Conservation (phyloP, 2,888 invertebrate genomes). For the Lycaena phlaeas region DNA sequence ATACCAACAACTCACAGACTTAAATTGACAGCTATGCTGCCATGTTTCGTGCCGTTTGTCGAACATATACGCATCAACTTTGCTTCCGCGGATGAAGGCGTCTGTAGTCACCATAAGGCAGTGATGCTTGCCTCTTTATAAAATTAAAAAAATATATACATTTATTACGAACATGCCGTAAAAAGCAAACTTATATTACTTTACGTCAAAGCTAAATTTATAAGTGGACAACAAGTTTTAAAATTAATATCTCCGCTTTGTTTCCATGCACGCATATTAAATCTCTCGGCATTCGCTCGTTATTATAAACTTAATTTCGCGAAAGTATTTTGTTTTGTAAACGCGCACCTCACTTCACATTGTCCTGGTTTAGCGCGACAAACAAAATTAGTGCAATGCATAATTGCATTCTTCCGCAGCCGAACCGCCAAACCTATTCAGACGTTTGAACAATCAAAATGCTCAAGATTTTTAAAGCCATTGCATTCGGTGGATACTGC, state of each 20-base stretch:
- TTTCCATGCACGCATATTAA: slow-evolving; percentile 3
- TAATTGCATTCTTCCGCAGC: slow-evolving; percentile 6
- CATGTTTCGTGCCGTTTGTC: no score
- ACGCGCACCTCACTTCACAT: not conserved
- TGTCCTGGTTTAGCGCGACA: not conserved
- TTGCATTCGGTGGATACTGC: slow-evolving; percentile 31
- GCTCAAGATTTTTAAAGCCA: slow-evolving; percentile 34
- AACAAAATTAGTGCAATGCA: slow-evolving; percentile 1
- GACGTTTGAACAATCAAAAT: slow-evolving; percentile 23
- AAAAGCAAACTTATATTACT: no score
- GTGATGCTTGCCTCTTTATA: no score
- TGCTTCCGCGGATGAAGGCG: no score
- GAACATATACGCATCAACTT: no score
- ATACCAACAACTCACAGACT: no score
- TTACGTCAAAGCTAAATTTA: slow-evolving; percentile 5
- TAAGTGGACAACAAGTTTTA: not conserved
- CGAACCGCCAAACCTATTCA: not conserved
- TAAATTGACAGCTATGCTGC: no score
- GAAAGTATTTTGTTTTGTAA: not conserved
- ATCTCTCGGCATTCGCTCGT: slow-evolving; percentile 2
- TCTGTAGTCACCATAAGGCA: no score
- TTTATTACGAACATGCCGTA: no score
- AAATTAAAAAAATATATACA: no score
- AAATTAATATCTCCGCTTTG: slow-evolving; percentile 2
- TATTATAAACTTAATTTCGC: not conserved